Evolutionary conservation across 23 tunicate species (phyloP).

Genomic region (Styela clava): DNA sequence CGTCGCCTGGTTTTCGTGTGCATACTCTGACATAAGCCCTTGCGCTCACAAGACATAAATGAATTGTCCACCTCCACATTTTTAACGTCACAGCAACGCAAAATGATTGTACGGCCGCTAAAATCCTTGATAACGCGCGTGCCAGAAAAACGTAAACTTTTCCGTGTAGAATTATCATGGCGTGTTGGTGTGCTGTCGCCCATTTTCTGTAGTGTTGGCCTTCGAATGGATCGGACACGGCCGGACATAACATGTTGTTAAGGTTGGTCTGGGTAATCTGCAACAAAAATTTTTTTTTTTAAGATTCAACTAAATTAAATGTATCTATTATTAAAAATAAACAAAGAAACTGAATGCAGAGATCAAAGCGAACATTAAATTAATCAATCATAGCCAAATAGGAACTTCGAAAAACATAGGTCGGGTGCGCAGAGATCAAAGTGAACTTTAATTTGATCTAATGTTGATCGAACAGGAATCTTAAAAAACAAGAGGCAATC

Average conservation of each 20-base stretch:
- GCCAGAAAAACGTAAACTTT: slow-evolving; percentile 46
- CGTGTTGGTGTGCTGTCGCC: slow-evolving; percentile 85
- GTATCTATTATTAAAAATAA: no score
- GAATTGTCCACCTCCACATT: slow-evolving; percentile 27
- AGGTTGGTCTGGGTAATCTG: slow-evolving; percentile 73
- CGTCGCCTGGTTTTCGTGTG: neutral
- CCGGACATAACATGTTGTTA: slow-evolving; percentile 93
- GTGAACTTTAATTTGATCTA: no score
- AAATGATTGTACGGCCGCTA: slow-evolving; percentile 24
- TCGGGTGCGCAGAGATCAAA: no score
- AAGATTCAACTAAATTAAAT: neutral
- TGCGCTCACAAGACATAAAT: slow-evolving; percentile 15
- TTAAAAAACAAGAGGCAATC: no score
- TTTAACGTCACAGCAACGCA: slow-evolving; percentile 28
- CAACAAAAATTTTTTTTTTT: no score
- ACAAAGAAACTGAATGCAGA: no score
- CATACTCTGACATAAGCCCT: slow-evolving; percentile 24
- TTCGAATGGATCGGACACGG: slow-evolving; percentile 76
- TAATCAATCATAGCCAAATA: no score
- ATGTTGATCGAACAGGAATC: no score
- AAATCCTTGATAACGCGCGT: neutral
- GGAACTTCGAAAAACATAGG: no score
- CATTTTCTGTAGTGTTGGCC: slow-evolving; percentile 81
- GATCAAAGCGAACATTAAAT: no score
- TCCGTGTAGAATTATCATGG: slow-evolving; percentile 60